Evolutionary conservation across 2,888 invertebrate genomes (phyloP).

Genomic region (Antheraea assamensis): DNA sequence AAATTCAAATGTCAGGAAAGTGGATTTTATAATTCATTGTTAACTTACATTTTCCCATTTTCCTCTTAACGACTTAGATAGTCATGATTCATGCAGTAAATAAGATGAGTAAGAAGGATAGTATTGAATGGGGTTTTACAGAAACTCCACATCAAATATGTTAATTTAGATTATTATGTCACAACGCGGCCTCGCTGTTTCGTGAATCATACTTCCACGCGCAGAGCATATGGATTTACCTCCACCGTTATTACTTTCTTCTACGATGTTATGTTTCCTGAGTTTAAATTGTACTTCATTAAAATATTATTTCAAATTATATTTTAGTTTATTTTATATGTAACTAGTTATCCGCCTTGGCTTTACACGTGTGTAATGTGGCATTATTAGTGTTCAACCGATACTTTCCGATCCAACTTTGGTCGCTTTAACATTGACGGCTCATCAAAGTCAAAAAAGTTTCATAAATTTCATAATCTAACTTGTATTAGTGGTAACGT

Average conservation of each 20-base stretch:
- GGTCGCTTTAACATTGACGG: too few relatives aligned
- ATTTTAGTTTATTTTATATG: not conserved
- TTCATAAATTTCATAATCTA: too few relatives aligned
- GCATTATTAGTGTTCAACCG: too few relatives aligned
- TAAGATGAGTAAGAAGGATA: slow-evolving; percentile 63
- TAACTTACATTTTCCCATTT: slow-evolving; percentile 25
- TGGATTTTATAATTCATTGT: not conserved
- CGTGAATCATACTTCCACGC: slow-evolving; percentile 72
- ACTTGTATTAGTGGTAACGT: too few relatives aligned
- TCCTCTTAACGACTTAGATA: slow-evolving; percentile 38
- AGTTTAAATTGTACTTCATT: not conserved
- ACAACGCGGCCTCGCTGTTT: slow-evolving; percentile 59
- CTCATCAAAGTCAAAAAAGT: too few relatives aligned
- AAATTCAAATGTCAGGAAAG: not conserved
- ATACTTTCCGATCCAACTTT: too few relatives aligned
- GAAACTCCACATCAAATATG: slow-evolving; percentile 63
- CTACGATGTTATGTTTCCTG: slow-evolving; percentile 48
- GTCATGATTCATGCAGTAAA: slow-evolving; percentile 44
- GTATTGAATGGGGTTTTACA: slow-evolving; percentile 62
- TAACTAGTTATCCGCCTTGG: not conserved
- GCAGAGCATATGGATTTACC: slow-evolving; percentile 50
- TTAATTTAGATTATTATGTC: slow-evolving; percentile 80
- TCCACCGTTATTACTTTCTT: slow-evolving; percentile 80
- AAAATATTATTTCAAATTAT: not conserved
- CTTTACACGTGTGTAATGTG: too few relatives aligned